Evolutionary conservation across 2,797 vertebrate species (phyloP), one percentile per base, ranked within the genome.

Genomic region (Cirrhinus mrigala): DNA sequence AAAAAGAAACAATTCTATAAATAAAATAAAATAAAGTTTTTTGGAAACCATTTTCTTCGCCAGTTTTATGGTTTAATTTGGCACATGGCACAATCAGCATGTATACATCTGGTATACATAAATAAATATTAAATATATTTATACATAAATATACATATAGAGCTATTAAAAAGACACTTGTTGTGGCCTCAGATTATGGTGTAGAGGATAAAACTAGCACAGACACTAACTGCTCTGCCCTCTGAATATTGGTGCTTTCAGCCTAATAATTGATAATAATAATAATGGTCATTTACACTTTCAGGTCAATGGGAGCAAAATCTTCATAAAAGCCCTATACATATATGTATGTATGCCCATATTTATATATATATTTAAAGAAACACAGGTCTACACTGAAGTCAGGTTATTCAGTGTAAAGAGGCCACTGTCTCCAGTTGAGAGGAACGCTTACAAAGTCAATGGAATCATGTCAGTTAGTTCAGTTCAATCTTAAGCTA

Each of bases 121-220:
- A 95, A 96, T 96, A 96, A 95, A 96, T 96, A 96, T 94, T 95
- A 96, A 95, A 96, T 96, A 96, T 96, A 92, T 95, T 93, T 93
- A 94, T 95, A 95, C 95, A 96, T 95, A 96, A 94, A 95, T 95
- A 96, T 94, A 95, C 94, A 95, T 95, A 96, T 95, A 96, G 95
- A 96, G 95, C 95, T 95, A 90, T 91, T 94, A 94, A 93, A 94
- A 95, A 95, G 95, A 94, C 92, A 94, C 89, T 91, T 88, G 69
- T 90, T 83, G 91, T 73, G 87, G 90, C 92, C 87, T 93, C 89
- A 90, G 88, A 87, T 91, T 90, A 88, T 83, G 90, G 89, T 93
- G 88, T 92, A 90, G 40, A 90, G 78, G 86, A 90, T 91, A 88
- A 89, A 89, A 87, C 93, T 90, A 90, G 88, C 81, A 83, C 70